Conservation (phyloP, 2,888 invertebrate genomes). For the Lutraria lutraria region DNA sequence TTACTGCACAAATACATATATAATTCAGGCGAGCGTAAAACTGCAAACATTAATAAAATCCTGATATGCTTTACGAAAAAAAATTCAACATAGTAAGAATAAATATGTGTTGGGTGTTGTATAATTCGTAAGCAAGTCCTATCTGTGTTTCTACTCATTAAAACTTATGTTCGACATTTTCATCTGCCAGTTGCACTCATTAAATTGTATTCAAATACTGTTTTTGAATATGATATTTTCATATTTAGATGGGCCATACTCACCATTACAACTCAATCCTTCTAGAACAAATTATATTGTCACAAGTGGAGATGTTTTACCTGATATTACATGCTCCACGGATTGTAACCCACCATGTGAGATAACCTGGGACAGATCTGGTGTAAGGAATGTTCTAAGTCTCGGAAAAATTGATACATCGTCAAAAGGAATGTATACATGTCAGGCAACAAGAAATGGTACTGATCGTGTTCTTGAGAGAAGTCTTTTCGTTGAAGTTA, state of each 20-base stretch:
- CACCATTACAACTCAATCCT: background rate
- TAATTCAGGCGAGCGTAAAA: too few relatives aligned
- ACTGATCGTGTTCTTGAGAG: background rate
- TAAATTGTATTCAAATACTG: too few relatives aligned
- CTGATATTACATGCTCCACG: constrained; percentile 9
- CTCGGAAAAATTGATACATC: background rate
- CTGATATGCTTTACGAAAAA: too few relatives aligned
- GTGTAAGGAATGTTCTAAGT: background rate
- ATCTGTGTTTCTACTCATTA: too few relatives aligned
- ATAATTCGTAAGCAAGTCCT: too few relatives aligned
- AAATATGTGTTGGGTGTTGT: too few relatives aligned
- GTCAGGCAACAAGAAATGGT: constrained; percentile 18
- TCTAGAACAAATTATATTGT: background rate
- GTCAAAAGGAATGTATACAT: background rate
- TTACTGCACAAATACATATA: too few relatives aligned
- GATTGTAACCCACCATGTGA: background rate
- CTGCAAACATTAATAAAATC: too few relatives aligned
- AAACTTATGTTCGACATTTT: too few relatives aligned
- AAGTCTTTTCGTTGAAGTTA: background rate
- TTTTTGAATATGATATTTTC: background rate
- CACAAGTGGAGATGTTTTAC: background rate
- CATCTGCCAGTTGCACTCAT: too few relatives aligned
- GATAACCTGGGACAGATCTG: background rate
- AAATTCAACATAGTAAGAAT: too few relatives aligned
- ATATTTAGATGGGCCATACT: background rate